Evolutionary conservation across 1,140 invertebrate genomes (phyloP), one percentile per base, ranked within the genome.

Genomic region (Stenopsyche tienmushanensis): DNA sequence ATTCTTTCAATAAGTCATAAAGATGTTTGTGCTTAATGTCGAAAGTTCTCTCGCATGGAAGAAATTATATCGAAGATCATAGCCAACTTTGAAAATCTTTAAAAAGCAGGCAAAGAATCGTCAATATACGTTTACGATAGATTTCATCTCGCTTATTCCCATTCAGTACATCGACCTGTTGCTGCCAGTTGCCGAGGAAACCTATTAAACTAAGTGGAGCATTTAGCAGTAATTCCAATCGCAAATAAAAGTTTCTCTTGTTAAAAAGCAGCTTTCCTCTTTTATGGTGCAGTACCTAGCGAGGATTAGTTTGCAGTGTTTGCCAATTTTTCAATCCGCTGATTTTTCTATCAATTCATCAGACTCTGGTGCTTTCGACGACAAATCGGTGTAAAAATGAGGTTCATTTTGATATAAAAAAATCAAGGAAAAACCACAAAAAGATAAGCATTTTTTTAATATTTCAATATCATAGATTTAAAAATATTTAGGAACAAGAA

Each of bases 201-300:
- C 8, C 44, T 18, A 47, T 47, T 47, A 47, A 9, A 47, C 10
- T 47, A 20, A 47, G 44, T 47, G 44, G 7, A 9, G 44, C 44
- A 20, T 47, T 47, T 47, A 15, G 10, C 8, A 15, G 17, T 47
- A 47, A 47, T 47, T 47, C 44, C 44, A 18, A 47, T 47, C 8
- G 44, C 44, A 47, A 47, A 47, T 47, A 47, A 47, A 47, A 47
- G 17, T 8, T 47, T 47, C 10, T 47, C 17, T 5, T 47, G 17
- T 47, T 47, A 47, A 47, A 47, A 47, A 47, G 44, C 44, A 9
- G 10, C 44, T 7, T 47, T 15, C 18, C 8, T 5, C 17, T 9
- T 47, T 47, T 15, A 47, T 34, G n/a, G n/a, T 13, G 29, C 29
- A 34, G 29, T 5, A 5, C 5, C 29, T 7, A 13, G 29, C 29